A percentile compares a stretch with the other conserved stretches of the same genome.
phyloP scores from a whole-genome alignment of 2,113 vertebrate species.

The Lagenorhynchus albirostris region DNA sequence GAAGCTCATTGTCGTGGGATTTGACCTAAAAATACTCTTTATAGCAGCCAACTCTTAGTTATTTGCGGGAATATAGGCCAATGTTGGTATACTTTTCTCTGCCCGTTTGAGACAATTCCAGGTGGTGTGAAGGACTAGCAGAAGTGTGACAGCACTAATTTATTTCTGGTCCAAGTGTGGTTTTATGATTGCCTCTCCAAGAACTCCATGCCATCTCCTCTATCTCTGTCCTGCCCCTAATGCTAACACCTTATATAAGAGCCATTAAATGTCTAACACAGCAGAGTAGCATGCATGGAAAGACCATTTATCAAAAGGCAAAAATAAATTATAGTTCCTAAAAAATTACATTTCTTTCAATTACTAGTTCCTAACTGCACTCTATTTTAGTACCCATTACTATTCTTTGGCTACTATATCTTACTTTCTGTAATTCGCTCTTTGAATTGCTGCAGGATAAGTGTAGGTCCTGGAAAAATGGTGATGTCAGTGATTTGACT shows the following conservation, averaged over 20 bases:
- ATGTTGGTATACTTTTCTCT: not conserved
- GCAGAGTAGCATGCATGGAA: not conserved
- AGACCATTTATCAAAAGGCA: not conserved
- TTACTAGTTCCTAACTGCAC: not conserved
- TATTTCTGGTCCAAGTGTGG: not conserved
- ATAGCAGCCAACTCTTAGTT: slow-evolving; percentile 30
- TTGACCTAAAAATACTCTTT: slow-evolving; percentile 29
- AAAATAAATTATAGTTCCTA: not conserved
- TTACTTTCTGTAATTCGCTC: slow-evolving; percentile 42
- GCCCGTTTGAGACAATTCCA: slow-evolving; percentile 15
- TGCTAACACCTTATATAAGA: not conserved
- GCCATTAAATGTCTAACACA: not conserved
- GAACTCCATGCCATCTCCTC: not conserved
- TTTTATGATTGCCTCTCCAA: not conserved
- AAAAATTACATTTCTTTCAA: slow-evolving; percentile 23
- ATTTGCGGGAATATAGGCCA: not conserved
- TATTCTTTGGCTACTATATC: slow-evolving; percentile 1
- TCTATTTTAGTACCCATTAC: slow-evolving; percentile 20
- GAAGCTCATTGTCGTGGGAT: slow-evolving; percentile 1
- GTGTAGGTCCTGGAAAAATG: slow-evolving; percentile 45
- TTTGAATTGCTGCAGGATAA: slow-evolving; percentile 35
- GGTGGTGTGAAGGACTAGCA: not conserved
- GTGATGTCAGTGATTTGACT: slow-evolving; percentile 46
- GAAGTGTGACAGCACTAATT: not conserved
- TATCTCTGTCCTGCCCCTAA: not conserved